A percentile compares a stretch with the other conserved stretches of the same genome.
phyloP scores from a whole-genome alignment of 2,113 vertebrate genomes.

The Hypomesus transpacificus region DNA sequence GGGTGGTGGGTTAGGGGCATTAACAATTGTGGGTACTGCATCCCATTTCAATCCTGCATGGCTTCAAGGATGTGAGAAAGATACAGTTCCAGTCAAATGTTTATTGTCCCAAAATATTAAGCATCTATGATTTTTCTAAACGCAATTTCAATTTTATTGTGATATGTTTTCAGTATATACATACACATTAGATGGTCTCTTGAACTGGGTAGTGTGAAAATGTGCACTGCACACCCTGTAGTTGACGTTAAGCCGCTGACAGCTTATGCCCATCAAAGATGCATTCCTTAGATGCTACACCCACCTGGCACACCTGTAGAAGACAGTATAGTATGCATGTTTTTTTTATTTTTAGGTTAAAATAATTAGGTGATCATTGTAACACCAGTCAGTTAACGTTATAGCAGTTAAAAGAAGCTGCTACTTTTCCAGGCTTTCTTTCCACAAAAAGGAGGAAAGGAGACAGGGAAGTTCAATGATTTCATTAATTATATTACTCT shows the following conservation, averaged over 20 bases:
- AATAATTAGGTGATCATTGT: too few species aligned
- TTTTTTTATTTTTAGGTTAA: too few species aligned
- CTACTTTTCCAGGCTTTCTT: too few species aligned
- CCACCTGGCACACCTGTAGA: background rate
- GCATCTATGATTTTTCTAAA: background rate
- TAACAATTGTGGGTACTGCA: background rate
- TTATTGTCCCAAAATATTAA: too few species aligned
- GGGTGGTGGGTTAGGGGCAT: background rate
- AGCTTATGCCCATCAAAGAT: background rate
- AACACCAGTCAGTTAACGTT: too few species aligned
- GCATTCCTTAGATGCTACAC: background rate
- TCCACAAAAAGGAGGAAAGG: too few species aligned
- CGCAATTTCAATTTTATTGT: background rate
- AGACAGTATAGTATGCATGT: too few species aligned
- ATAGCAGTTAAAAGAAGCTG: too few species aligned
- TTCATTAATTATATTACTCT: too few species aligned
- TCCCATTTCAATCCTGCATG: conserved; percentile 17
- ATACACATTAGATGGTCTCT: conserved; percentile 13
- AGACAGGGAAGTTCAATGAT: too few species aligned
- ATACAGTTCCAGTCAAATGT: too few species aligned
- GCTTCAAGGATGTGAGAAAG: conserved; percentile 4
- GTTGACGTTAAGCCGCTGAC: background rate
- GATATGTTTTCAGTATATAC: conserved; percentile 2
- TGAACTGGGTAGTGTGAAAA: conserved; percentile 12
- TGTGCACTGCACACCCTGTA: conserved; percentile 6